A percentile compares a stretch with the other conserved stretches of the same genome.
phyloP scores from a whole-genome alignment of 1,140 invertebrate species.

The Meloidogyne hapla region DNA sequence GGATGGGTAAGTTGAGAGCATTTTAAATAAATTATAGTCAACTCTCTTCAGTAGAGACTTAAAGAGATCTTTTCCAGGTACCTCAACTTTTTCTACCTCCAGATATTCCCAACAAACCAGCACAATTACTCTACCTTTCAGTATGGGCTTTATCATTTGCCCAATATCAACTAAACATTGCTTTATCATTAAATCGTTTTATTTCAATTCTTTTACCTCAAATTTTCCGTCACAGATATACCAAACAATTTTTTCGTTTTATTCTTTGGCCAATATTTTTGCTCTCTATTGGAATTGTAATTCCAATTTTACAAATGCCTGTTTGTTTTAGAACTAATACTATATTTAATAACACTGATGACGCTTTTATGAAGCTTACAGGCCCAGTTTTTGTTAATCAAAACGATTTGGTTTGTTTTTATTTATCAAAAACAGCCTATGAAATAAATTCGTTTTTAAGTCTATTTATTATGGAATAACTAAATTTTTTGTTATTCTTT shows the following conservation, averaged over 20 bases:
- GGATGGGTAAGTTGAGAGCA: conserved; percentile 12
- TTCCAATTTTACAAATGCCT: conserved; percentile 18
- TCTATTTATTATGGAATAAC: conserved; percentile 12
- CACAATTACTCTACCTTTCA: conserved; percentile 18
- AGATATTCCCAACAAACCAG: conserved; percentile 8
- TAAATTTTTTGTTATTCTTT: conserved; percentile 3
- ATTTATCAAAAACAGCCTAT: neutral
- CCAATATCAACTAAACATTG: conserved; percentile 20
- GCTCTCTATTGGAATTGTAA: neutral
- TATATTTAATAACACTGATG: neutral
- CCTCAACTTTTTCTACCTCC: conserved; percentile 3
- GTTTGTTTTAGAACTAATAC: conserved; percentile 21
- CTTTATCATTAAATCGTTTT: conserved; percentile 23
- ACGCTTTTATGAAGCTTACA: neutral
- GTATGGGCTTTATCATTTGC: conserved; percentile 14
- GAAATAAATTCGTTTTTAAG: neutral
- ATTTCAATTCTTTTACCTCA: conserved; percentile 19
- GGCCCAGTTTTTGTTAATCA: conserved; percentile 19
- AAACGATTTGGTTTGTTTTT: neutral
- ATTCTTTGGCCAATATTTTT: neutral
- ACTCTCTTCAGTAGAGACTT: too few relatives aligned
- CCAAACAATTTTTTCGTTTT: neutral
- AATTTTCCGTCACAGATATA: neutral
- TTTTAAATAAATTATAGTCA: too few relatives aligned
- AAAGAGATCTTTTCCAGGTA: neutral